phyloP scores from a whole-genome alignment of 2,888 invertebrate genomes.

The Campopleginae sp. region DNA sequence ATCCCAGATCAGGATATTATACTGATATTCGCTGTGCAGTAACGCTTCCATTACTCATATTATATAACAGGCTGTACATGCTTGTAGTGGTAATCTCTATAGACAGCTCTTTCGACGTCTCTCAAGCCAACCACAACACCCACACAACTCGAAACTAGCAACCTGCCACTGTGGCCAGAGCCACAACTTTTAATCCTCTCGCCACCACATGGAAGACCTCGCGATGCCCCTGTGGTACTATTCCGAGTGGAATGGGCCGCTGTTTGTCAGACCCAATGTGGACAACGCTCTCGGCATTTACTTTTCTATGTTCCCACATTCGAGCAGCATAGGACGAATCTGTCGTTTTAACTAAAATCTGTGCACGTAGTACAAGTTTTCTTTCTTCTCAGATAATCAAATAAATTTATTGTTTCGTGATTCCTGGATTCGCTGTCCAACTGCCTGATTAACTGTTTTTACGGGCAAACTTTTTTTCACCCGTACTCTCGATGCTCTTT shows the following conservation, averaged over 20 bases:
- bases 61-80: neutral
- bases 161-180: slow-evolving; percentile 38
- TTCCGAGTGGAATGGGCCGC: slow-evolving; percentile 50
- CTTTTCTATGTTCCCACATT: neutral
- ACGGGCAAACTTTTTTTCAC: neutral
- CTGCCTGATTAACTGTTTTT: neutral
- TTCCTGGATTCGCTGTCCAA: neutral
- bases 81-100: slow-evolving; percentile 37
- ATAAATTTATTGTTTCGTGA: neutral
- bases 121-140: slow-evolving; percentile 46
- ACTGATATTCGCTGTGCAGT: slow-evolving; percentile 31
- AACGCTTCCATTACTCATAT: slow-evolving; percentile 45
- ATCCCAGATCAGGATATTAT: slow-evolving; percentile 55
- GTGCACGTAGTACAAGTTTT: neutral
- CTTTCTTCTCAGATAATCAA: neutral
- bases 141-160: slow-evolving; percentile 47
- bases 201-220: slow-evolving; percentile 41
- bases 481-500: slow-evolving; percentile 41
- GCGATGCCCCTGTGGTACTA: slow-evolving; percentile 19
- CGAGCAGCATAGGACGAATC: neutral
- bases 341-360: neutral
- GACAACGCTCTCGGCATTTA: slow-evolving; percentile 36
- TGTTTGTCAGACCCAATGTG: slow-evolving; percentile 44
- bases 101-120: slow-evolving; percentile 44
- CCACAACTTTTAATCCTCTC: slow-evolving; percentile 64